Conservation (phyloP, 2,888 invertebrate genomes). For the Lycaena phlaeas region DNA sequence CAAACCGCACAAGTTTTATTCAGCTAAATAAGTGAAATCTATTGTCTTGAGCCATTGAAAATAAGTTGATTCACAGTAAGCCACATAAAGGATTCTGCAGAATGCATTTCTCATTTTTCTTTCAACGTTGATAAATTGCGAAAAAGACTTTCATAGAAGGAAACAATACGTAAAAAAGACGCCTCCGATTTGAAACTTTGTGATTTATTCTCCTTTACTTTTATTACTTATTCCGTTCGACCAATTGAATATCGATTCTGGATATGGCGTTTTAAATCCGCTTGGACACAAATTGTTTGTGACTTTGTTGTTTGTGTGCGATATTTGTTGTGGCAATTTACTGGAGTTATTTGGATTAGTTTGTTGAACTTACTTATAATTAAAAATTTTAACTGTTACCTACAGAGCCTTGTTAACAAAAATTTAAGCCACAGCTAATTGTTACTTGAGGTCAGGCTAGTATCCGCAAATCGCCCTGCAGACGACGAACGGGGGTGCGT, state of each 20-base stretch:
- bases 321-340: too few species aligned
- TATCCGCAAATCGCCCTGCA: too few species aligned
- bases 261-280: background rate
- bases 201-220: slow-evolving; percentile 16
- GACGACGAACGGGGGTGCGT: too few species aligned
- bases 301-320: too few species aligned
- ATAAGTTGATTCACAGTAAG: slow-evolving; percentile 16
- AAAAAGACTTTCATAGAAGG: slow-evolving; percentile 17
- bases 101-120: slow-evolving; percentile 21
- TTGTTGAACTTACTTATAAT: too few species aligned
- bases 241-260: slow-evolving; percentile 14
- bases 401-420: too few species aligned
- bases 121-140: slow-evolving; percentile 25
- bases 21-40: background rate
- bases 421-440: too few species aligned
- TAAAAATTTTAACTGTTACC: too few species aligned
- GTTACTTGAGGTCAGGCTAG: too few species aligned
- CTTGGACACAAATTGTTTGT: background rate
- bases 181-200: slow-evolving; percentile 18
- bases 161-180: slow-evolving; percentile 23
- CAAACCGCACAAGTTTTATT: background rate
- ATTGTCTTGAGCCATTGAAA: slow-evolving; percentile 1
- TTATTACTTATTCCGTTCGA: slow-evolving; percentile 5
- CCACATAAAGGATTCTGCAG: slow-evolving; percentile 21
- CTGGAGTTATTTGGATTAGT: too few species aligned